phyloP scores from a whole-genome alignment of 2,888 invertebrate genomes.

The Melieria crassipennis region DNA sequence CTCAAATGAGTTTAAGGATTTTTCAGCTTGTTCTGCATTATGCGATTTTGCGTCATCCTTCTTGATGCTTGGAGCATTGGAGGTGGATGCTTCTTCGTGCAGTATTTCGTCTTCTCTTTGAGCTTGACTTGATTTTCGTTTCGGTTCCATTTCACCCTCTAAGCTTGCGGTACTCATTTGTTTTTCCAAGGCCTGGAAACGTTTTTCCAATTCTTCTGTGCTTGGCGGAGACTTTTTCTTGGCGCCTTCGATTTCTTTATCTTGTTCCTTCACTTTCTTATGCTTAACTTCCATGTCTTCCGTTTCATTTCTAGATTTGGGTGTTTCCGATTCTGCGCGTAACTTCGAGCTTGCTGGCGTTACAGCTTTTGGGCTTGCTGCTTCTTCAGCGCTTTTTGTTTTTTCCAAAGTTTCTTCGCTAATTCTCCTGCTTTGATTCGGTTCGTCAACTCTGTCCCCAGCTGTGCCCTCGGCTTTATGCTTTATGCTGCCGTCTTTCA shows the following conservation, averaged over 20 bases:
- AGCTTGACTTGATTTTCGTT: neutral
- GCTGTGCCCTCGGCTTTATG: neutral
- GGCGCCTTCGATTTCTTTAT: neutral
- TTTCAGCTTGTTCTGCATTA: slow-evolving; percentile 17
- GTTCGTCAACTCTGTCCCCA: neutral
- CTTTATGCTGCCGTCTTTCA: neutral
- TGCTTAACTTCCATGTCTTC: neutral
- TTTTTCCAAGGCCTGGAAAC: slow-evolving; percentile 57
- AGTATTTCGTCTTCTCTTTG: neutral
- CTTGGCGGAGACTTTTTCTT: slow-evolving; percentile 48
- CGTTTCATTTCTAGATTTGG: neutral
- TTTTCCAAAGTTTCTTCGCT: neutral
- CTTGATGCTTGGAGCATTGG: neutral
- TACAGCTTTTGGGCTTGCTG: neutral
- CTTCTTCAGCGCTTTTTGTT: neutral
- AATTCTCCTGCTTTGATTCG: neutral
- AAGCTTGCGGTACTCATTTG: slow-evolving; percentile 46
- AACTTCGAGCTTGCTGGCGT: too few relatives aligned
- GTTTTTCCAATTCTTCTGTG: slow-evolving; percentile 58
- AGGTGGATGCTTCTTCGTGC: neutral
- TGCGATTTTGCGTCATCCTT: neutral
- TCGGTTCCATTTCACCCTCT: slow-evolving; percentile 39
- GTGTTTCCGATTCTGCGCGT: neutral
- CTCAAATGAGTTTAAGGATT: slow-evolving; percentile 40
- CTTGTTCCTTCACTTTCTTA: slow-evolving; percentile 10